Evolutionary conservation across 1,140 invertebrate genomes (phyloP).

Genomic region (Polypedilum vanderplanki): DNA sequence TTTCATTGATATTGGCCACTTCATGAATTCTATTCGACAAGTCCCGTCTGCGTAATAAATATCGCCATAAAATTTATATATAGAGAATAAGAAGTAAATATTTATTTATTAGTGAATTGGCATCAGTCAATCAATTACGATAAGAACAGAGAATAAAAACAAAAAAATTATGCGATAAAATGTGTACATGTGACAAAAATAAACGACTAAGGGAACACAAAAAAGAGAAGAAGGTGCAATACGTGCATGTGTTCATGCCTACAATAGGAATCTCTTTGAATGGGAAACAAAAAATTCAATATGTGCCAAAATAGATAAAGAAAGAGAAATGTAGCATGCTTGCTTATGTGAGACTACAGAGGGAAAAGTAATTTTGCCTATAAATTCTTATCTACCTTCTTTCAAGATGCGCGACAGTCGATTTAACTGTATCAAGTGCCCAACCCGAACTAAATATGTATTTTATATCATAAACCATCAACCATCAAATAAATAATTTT

Average conservation of each 20-base stretch:
- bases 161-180: too few species aligned
- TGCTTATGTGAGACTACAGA: not conserved
- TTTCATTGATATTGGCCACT: constrained; percentile 42
- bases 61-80: not conserved
- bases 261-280: constrained; percentile 7
- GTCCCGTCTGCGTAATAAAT: constrained; percentile 40
- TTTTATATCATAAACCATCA: not conserved
- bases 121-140: not conserved
- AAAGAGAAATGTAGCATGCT: not conserved
- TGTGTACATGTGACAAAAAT: too few species aligned
- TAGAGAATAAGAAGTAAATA: constrained; percentile 23
- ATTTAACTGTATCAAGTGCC: not conserved
- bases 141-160: too few species aligned
- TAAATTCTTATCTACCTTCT: not conserved
- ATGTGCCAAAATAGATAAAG: too few species aligned
- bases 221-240: too few species aligned
- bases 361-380: not conserved
- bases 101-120: not conserved
- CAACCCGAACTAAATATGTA: constrained; percentile 18
- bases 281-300: not conserved
- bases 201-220: too few species aligned
- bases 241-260: constrained; percentile 36
- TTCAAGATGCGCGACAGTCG: not conserved
- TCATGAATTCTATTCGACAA: constrained; percentile 41
- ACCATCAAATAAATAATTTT: not conserved